These are phyloP conservation scores for Drosophila rubida DNA, from an alignment of 2,888 invertebrate species.

Conservation along the genomic window DNA sequence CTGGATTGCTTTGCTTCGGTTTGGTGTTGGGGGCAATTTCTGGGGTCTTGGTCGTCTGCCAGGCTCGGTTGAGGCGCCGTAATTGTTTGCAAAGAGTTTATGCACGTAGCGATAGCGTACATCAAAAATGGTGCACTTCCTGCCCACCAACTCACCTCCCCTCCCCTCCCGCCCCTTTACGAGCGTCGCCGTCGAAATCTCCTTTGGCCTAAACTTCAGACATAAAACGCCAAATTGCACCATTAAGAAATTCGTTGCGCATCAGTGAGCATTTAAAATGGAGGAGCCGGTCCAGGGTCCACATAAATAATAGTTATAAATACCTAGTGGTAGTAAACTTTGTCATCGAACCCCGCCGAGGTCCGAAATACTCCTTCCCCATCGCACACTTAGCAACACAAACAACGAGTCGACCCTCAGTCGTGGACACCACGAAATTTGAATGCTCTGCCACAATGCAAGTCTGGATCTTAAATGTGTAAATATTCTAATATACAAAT, in stretches of 20 bases:
- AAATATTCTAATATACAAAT: too few species aligned
- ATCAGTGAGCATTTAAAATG: constrained; percentile 83
- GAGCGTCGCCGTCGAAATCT: constrained; percentile 47
- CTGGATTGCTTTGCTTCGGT: not conserved
- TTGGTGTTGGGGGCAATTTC: not conserved
- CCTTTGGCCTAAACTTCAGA: constrained; percentile 77
- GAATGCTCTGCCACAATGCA: constrained; percentile 15
- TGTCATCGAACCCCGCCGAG: constrained; percentile 74
- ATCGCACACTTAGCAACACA: constrained; percentile 66
- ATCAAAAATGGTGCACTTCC: constrained; percentile 63
- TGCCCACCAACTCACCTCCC: not conserved
- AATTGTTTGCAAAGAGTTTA: constrained; percentile 81
- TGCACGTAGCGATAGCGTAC: constrained; percentile 78
- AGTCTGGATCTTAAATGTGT: too few species aligned
- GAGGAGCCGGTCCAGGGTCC: constrained; percentile 34
- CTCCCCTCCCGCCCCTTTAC: too few species aligned
- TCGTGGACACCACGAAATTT: not conserved
- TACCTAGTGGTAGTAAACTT: constrained; percentile 80
- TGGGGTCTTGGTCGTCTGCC: constrained; percentile 51
- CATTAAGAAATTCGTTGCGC: constrained; percentile 84
- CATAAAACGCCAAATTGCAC: constrained; percentile 82
- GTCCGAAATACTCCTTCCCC: constrained; percentile 56
- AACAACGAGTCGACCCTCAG: constrained; percentile 20
- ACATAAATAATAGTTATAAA: constrained; percentile 80
- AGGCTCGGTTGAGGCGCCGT: constrained; percentile 47